Base-by-base conservation (phyloP, 2,797 vertebrate genomes). In the Cyprinella venusta region DNA sequence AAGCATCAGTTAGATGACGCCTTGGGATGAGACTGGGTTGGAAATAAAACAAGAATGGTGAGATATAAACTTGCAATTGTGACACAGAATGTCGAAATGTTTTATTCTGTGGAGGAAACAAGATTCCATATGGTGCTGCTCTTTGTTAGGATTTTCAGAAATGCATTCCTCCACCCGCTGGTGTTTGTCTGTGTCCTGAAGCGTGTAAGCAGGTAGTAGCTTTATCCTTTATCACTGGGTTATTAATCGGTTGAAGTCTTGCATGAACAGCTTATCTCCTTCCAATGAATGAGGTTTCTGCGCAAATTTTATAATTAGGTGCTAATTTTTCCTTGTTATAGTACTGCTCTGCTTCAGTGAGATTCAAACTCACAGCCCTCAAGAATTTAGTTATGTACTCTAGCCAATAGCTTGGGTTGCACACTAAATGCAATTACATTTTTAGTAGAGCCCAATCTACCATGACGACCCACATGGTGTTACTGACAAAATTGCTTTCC, bases 381-480 rank as follows among this genome's bases (percentile, higher is more conserved):
- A 63, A 63, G n/a, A 76, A 76, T 40, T 42, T 76, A 76, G 71
- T 56, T 38, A 26, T 76, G 24, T 42, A 63, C n/a, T 76, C 8
- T 38, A 63, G 56, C 74, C 36, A 76, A 26, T 76, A 59, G n/a
- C 16, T 61, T 42, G 36, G 36, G 36, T 76, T 5, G 0, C n/a
- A 76, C 56, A 59, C 38, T 76, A 63, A 76, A 76, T 42, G 75
- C 56, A 61, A 61, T 76, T 59, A 56, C 3, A 38, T 79, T 67
- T 79, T 67, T 68, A 9, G 63, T 68, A 64, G 40, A 48, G 40
- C 18, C 40, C 59, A 38, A 65, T 79, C 45, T 52, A 54, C 61
- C 76, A 79, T 79, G 76, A 76, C 24, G 56, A 76, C 45, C 24
- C 64, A 52, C 77, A 79, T 68, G 77, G n/a, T 69, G 64, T 69